Base-by-base conservation (phyloP, 64 coral and sea anemone genomes). In the Platygyra sinensis region DNA sequence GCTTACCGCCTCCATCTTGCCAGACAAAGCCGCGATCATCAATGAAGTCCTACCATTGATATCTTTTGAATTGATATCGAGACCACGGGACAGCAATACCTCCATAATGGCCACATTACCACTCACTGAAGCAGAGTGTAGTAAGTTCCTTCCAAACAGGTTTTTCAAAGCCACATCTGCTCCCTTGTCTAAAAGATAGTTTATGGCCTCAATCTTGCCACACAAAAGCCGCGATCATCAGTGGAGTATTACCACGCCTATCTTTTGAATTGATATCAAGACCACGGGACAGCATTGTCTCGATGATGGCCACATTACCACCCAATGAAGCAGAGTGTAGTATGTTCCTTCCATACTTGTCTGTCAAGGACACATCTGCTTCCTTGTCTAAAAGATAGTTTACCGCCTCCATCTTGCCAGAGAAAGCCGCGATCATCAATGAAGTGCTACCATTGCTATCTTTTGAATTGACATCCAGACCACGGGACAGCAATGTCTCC, bases 41-140 rank as follows among this genome's bases (percentile, higher is more conserved):
- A 77, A 52, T 12, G 75, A 42, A 24, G 75, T 77, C 2, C 10
- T 4, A 77, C 49, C 75, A 77, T n/a, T 24, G 5, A 3, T 77
- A 14, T 51, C 49, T 49, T 25, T 77, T 77, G 75, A 77, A 52
- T 77, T 25, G 10, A 52, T 13, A 52, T 77, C 42, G 10, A 77
- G 49, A 51, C 75, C 75, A 52, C 39, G 75, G 22, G 75, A 77
- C 22, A 77, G 75, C 36, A 77, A 18, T 49, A 18, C 52, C 75
- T 77, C 49, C 54, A 77, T 77, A 1, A 55, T 77, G 16, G 22
- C 75, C 2, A 51, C 36, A 52, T 24, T n/a, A 54, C 74, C 74
- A 38, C 36, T 16, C 36, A 22, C 36, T 20, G 16, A 33, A 0
- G 57, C 62, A 19, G 16, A 31, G 19, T 83, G 33, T 67, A 62